Percentiles rank a stretch among this genome's conserved stretches.
These are phyloP conservation scores for Perdita meconis DNA, from an alignment of 2,888 invertebrate species.

Conservation along the genomic window DNA sequence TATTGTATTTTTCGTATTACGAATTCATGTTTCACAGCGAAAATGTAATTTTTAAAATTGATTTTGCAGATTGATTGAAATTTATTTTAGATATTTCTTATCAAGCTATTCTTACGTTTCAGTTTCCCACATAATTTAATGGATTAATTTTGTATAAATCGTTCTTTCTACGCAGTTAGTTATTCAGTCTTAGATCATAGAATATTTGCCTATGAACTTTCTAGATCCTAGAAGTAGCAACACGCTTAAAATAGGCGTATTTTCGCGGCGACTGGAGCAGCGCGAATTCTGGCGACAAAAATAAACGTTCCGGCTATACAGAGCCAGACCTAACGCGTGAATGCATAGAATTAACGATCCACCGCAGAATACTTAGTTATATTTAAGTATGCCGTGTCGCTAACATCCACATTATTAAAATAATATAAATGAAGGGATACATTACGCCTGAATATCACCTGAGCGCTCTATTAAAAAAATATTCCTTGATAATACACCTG, in stretches of 20 bases:
- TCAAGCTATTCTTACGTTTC: too few relatives aligned
- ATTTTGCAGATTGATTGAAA: too few relatives aligned
- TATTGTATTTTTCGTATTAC: too few relatives aligned
- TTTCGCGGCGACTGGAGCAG: conserved; percentile 36
- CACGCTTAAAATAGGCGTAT: conserved; percentile 50
- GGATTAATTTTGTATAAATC: conserved; percentile 28
- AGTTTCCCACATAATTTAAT: conserved; percentile 22
- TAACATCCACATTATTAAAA: neutral
- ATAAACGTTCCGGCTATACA: conserved; percentile 47
- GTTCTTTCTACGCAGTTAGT: neutral
- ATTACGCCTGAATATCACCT: too few relatives aligned
- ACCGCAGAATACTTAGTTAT: conserved; percentile 5
- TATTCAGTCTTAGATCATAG: neutral
- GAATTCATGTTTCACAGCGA: too few relatives aligned
- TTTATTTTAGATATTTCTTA: too few relatives aligned
- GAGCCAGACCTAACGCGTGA: conserved; percentile 23
- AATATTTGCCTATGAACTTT: conserved; percentile 43
- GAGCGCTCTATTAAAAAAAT: too few relatives aligned
- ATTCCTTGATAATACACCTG: too few relatives aligned
- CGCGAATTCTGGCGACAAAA: conserved; percentile 53
- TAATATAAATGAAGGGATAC: neutral
- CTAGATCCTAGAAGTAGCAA: conserved; percentile 44
- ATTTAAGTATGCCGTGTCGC: neutral
- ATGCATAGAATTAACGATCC: conserved; percentile 29
- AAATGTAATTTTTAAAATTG: too few relatives aligned